Conservation (phyloP, 30 jellyfish, hydroid and myxozoan species). For the Cassiopea andromeda region DNA sequence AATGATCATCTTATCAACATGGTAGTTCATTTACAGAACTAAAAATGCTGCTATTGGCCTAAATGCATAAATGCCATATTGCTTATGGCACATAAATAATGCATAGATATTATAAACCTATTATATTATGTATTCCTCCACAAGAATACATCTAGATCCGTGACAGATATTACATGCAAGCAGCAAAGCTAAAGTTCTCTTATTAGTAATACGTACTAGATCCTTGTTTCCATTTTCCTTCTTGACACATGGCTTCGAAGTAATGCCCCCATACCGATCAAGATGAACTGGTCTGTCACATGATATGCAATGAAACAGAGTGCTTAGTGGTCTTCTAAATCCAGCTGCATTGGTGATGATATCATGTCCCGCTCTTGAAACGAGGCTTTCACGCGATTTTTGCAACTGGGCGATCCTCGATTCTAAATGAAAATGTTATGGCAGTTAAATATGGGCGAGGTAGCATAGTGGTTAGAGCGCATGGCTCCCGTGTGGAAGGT, state of each 20-base stretch:
- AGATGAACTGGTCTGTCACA: slow-evolving; percentile 84
- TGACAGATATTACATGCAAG: neutral
- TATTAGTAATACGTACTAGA: neutral
- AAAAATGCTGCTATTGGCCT: too few relatives aligned
- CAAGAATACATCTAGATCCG: neutral
- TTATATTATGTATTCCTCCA: too few relatives aligned
- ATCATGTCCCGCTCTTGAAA: slow-evolving; percentile 39
- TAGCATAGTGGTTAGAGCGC: too few relatives aligned
- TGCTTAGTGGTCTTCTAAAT: slow-evolving; percentile 68
- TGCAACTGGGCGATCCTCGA: slow-evolving; percentile 54
- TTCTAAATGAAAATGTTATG: slow-evolving; percentile 6
- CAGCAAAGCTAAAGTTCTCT: neutral
- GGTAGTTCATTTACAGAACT: too few relatives aligned
- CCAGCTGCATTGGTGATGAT: slow-evolving; percentile 84
- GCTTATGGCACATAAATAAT: too few relatives aligned
- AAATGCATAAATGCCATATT: too few relatives aligned
- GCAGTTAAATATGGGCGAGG: too few relatives aligned
- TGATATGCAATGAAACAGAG: slow-evolving; percentile 77
- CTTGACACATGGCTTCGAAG: slow-evolving; percentile 36
- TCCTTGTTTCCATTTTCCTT: slow-evolving; percentile 2
- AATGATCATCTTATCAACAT: too few relatives aligned
- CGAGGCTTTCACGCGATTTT: slow-evolving; percentile 45
- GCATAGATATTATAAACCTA: too few relatives aligned
- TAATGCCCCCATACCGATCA: slow-evolving; percentile 53
- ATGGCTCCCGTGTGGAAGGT: too few relatives aligned